These are phyloP conservation scores for Lepus oiostolus DNA, from an alignment of 2,797 vertebrate genomes.

Conservation along the genomic window DNA sequence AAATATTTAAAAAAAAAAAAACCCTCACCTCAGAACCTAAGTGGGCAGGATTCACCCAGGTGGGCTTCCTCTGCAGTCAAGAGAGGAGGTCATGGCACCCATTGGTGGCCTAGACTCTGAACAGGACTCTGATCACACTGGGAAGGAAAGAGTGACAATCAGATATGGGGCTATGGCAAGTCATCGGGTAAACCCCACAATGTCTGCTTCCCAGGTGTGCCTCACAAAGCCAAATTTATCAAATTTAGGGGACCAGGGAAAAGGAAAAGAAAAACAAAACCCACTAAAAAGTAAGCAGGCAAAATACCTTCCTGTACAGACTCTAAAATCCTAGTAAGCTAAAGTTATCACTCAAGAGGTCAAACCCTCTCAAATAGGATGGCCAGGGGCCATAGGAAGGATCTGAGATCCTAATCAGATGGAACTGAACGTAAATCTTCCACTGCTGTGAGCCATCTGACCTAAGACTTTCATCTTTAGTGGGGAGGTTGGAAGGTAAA, in stretches of 20 bases:
- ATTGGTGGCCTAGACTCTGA: not conserved
- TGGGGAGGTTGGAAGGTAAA: not conserved
- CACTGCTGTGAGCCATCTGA: not conserved
- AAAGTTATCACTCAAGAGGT: not conserved
- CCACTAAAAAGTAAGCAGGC: not conserved
- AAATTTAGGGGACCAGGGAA: not conserved
- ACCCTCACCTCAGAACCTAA: not conserved
- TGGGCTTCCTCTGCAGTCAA: not conserved
- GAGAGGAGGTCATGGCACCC: not conserved
- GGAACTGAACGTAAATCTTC: not conserved
- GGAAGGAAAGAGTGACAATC: not conserved
- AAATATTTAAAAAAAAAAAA: too few species aligned
- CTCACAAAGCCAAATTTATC: not conserved
- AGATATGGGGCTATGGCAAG: too few species aligned
- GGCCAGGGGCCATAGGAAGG: not conserved
- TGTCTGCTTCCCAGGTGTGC: not conserved
- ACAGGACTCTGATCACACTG: not conserved
- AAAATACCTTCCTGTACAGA: not conserved
- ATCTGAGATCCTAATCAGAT: not conserved
- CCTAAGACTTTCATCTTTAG: not conserved
- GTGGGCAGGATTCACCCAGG: not conserved
- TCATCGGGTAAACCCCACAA: not conserved
- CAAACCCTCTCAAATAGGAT: not conserved
- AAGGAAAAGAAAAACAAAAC: constrained; percentile 24
- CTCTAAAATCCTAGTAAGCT: not conserved